phyloP scores from a whole-genome alignment of 92 coral and sea anemone genomes.

The Anthopleura xanthogrammica region DNA sequence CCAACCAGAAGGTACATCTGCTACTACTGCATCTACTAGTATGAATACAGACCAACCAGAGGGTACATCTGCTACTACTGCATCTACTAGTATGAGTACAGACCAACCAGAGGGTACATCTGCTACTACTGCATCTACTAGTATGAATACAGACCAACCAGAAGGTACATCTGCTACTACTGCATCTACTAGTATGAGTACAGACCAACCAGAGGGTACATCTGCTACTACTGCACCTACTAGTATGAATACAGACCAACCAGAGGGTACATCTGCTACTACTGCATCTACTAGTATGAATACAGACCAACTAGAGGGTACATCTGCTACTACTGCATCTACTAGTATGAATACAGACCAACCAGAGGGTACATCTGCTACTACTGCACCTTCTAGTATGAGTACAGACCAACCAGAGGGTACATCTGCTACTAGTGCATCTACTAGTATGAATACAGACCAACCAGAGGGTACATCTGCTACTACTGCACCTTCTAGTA shows the following conservation, averaged over 20 bases:
- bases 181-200: background rate
- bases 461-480: conserved; percentile 15
- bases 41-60: background rate
- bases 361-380: background rate
- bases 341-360: background rate
- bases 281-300: background rate
- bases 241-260: background rate
- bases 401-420: background rate
- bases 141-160: background rate
- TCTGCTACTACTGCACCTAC: background rate
- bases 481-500: background rate
- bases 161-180: background rate
- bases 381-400: background rate
- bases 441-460: background rate
- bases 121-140: background rate
- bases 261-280: background rate
- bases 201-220: background rate
- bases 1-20: conserved; percentile 14
- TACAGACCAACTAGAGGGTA: conserved; percentile 10
- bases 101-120: background rate
- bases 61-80: background rate
- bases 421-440: background rate
- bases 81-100: background rate
- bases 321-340: background rate
- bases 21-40: background rate